These are phyloP conservation scores for Micropoecilia bifurca DNA, from an alignment of 2,797 vertebrate genomes.

Conservation along the genomic window DNA sequence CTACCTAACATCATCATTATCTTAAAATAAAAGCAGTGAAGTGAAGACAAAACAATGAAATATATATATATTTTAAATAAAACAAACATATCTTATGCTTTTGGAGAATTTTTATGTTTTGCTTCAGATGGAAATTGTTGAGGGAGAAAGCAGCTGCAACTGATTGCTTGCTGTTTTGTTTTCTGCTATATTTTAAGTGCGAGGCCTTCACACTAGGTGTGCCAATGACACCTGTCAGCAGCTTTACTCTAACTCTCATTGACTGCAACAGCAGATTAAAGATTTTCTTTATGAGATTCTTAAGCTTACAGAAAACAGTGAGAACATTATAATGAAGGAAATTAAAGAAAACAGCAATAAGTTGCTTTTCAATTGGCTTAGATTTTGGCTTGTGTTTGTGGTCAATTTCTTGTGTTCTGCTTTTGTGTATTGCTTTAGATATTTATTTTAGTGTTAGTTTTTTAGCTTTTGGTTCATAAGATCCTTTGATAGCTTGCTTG, in stretches of 20 bases:
- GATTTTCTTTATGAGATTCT: not conserved
- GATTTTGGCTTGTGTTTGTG: not conserved
- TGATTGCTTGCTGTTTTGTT: not conserved
- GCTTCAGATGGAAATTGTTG: not conserved
- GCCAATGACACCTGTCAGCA: not conserved
- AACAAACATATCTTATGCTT: not conserved
- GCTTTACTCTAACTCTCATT: not conserved
- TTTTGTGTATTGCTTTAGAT: not conserved
- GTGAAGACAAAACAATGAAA: not conserved
- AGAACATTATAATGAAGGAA: not conserved
- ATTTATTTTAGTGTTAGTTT: not conserved
- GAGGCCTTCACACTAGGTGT: not conserved
- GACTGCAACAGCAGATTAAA: not conserved
- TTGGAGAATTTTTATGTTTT: not conserved
- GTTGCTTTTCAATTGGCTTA: not conserved
- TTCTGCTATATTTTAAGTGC: not conserved
- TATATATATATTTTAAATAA: not conserved
- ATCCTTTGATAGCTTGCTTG: not conserved
- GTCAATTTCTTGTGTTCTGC: not conserved
- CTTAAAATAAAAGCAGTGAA: not conserved
- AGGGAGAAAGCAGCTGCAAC: not conserved
- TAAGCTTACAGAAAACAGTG: not conserved
- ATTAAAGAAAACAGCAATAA: not conserved
- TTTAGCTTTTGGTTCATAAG: not conserved
- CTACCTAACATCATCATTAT: not conserved